These are phyloP conservation scores for Turnix velox DNA, from an alignment of 2,113 vertebrate species.

Conservation along the genomic window DNA sequence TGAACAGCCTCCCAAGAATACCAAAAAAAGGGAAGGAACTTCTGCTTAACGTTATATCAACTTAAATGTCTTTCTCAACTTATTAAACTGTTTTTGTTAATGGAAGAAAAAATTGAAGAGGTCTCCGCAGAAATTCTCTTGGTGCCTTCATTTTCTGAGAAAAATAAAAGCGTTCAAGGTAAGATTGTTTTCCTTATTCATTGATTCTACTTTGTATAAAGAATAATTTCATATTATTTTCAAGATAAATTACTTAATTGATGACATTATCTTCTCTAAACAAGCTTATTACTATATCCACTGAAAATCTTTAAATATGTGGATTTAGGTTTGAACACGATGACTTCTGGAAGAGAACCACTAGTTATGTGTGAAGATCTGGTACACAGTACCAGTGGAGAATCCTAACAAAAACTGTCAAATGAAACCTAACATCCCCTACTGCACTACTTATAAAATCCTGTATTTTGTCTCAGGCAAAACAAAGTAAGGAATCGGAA, in stretches of 20 bases:
- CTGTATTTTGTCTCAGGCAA: not conserved
- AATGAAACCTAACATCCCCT: not conserved
- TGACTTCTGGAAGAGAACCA: not conserved
- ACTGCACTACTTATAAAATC: not conserved
- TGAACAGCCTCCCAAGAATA: constrained; percentile 76
- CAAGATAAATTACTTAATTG: not conserved
- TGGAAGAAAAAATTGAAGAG: constrained; percentile 83
- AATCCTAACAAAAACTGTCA: not conserved
- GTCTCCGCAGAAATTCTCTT: constrained; percentile 76
- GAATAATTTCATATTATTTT: not conserved
- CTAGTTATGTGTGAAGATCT: not conserved
- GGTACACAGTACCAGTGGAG: not conserved
- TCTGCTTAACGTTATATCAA: constrained; percentile 84
- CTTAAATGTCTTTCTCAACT: constrained; percentile 83
- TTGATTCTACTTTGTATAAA: not conserved
- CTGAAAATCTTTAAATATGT: not conserved
- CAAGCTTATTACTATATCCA: not conserved
- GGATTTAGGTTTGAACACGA: not conserved
- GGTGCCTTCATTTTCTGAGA: constrained; percentile 68
- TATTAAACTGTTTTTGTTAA: constrained; percentile 76
- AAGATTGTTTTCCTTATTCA: constrained; percentile 20
- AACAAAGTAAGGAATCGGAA: not conserved
- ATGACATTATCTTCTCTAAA: not conserved
- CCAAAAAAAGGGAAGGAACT: constrained; percentile 70
- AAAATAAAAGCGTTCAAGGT: constrained; percentile 80